Evolutionary conservation across 2,888 invertebrate species (phyloP), one percentile per base, ranked within the genome.

Genomic region (Strigamia maritima): DNA sequence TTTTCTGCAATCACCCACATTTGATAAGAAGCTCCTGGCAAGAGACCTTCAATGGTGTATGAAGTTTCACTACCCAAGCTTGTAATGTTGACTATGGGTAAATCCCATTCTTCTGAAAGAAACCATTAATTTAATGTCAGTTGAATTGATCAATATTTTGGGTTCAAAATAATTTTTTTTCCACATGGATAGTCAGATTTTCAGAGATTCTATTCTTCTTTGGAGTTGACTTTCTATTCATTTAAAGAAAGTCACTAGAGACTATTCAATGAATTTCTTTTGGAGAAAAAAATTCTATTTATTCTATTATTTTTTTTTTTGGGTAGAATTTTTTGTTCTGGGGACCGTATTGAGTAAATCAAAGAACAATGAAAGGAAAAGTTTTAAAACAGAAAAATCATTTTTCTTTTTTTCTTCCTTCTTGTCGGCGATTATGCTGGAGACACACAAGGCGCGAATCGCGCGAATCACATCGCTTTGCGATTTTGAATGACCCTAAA

Each of bases 1-100:
- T 87, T 87, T 78, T 84, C 84, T 4, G 86, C 86, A 24, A 84
- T 80, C 2, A 86, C 82, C 60, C 86, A 81, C 44, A 86, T 82
- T 76, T 84, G 82, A 81, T 86, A 87, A n/a, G 82, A 79, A 77
- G 83, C 84, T 4, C 85, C 83, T 1, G 87, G 86, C 28, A 84
- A 84, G 4, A 87, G 83, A 24, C 82, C 82, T 0, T 81, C 80
- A 2, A 86, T 79, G 3, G 82, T 83, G 1, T 84, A 83, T 2
- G 82, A 40, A 19, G 75, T 80, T 19, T 80, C 80, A 19, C 78
- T 65, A 7, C 77, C 75, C 19, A 35, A 6, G 70, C 70, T 78
- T 12, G 78, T 70, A 12, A 78, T 38, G 44, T 78, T 78, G 24
- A 70, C 38, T 22, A 78, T 38, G 31, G 78, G 78, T 3, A 35